Percentiles rank a stretch among this genome's conserved stretches.
Evolutionary conservation across 1,140 invertebrate genomes (phyloP).

Genomic region (Drosophila bocki): DNA sequence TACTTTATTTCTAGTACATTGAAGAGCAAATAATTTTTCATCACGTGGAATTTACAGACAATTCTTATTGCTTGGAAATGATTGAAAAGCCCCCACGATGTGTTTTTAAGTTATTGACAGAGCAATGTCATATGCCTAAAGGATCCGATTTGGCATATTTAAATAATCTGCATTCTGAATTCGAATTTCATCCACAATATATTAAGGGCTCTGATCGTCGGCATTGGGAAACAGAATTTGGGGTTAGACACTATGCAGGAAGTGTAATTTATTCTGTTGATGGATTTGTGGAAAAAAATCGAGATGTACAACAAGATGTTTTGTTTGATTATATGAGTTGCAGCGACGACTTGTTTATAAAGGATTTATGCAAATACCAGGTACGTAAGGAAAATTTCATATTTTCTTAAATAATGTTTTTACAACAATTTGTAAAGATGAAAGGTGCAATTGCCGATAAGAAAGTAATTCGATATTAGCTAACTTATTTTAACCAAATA

Average conservation of each 20-base stretch:
- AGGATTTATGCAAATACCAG: conserved; percentile 94
- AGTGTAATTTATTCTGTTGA: conserved; percentile 95
- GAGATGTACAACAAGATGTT: conserved; percentile 97
- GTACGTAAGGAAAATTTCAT: conserved; percentile 68
- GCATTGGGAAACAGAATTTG: conserved; percentile 96
- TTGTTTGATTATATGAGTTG: conserved; percentile 96
- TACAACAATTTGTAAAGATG: too few relatives aligned
- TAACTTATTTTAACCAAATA: too few relatives aligned
- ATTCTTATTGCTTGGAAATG: conserved; percentile 94
- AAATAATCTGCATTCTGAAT: conserved; percentile 95
- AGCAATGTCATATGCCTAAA: conserved; percentile 97
- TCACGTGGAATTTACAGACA: conserved; percentile 96
- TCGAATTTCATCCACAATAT: conserved; percentile 94
- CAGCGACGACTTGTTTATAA: conserved; percentile 94
- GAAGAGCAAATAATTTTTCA: conserved; percentile 95
- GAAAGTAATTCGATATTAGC: too few relatives aligned
- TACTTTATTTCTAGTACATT: conserved; percentile 89
- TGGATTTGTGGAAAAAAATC: conserved; percentile 99
- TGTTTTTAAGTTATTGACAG: conserved; percentile 94
- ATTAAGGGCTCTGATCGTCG: conserved; percentile 94
- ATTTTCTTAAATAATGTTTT: neutral
- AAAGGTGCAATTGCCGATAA: too few relatives aligned
- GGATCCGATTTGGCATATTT: conserved; percentile 96
- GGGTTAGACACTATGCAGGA: conserved; percentile 97
- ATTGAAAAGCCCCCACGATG: conserved; percentile 96